Conservation (phyloP, 2,113 vertebrate species). For the Carassius gibelio region DNA sequence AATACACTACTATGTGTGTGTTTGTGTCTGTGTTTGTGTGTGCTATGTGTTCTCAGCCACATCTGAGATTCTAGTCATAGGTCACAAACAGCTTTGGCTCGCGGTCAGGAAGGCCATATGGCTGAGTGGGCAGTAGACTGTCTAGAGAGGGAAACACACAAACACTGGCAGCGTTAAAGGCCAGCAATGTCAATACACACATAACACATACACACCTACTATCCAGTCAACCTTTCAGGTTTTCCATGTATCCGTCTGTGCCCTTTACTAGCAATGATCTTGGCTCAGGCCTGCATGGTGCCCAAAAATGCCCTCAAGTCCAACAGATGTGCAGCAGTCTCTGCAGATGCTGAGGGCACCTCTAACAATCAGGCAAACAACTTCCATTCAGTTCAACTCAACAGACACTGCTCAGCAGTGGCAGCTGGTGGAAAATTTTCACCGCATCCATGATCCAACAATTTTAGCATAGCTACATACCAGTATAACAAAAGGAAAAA, state of each 20-base stretch:
- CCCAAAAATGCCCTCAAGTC: constrained; percentile 47
- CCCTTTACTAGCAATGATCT: constrained; percentile 52
- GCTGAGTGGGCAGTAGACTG: constrained; percentile 50
- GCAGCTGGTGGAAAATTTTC: not conserved
- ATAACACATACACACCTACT: constrained; percentile 17
- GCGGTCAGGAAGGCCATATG: constrained; percentile 54
- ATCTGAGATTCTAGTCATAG: constrained; percentile 7
- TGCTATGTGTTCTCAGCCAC: not conserved
- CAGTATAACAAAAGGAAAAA: no score
- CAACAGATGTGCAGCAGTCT: constrained; percentile 48
- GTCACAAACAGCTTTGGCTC: constrained; percentile 46
- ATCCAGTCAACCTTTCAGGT: constrained; percentile 46
- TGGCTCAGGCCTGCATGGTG: constrained; percentile 30
- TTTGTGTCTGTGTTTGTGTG: constrained; percentile 31
- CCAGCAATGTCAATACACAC: constrained; percentile 43
- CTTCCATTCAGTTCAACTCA: not conserved
- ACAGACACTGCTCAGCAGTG: not conserved
- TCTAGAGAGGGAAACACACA: constrained; percentile 42
- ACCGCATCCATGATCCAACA: not conserved
- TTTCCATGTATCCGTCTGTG: constrained; percentile 49
- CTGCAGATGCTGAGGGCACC: constrained; percentile 22
- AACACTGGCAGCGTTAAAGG: constrained; percentile 52
- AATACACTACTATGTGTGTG: constrained; percentile 13
- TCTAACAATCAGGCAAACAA: constrained; percentile 11
- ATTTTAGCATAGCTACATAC: not conserved